Conservation (phyloP, 2,113 vertebrate genomes). For the Polypterus bichir region DNA sequence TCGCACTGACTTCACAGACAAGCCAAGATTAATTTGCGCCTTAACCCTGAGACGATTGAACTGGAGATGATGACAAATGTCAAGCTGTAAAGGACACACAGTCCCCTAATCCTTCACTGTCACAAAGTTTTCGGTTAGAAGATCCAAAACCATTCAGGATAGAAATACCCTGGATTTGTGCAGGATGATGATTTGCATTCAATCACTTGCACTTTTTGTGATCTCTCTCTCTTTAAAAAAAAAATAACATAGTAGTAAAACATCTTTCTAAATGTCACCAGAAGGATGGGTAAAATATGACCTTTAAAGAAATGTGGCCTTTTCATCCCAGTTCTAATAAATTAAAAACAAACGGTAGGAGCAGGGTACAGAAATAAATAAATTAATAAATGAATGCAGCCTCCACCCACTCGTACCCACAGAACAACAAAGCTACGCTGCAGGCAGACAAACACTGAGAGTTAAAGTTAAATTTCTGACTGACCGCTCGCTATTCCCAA, state of each 20-base stretch:
- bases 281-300: conserved; percentile 1
- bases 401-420: too few species aligned
- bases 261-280: conserved; percentile 2
- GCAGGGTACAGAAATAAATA: not conserved
- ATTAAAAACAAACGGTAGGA: not conserved
- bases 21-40: conserved; percentile 38
- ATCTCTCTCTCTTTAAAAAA: not conserved
- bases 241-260: not conserved
- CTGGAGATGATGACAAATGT: conserved; percentile 44
- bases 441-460: too few species aligned
- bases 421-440: too few species aligned
- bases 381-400: too few species aligned
- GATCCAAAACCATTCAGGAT: conserved; percentile 11
- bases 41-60: conserved; percentile 46
- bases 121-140: conserved; percentile 24
- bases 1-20: conserved; percentile 28
- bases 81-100: conserved; percentile 27
- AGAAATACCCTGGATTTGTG: conserved; percentile 14
- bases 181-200: not conserved
- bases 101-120: conserved; percentile 38
- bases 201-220: not conserved
- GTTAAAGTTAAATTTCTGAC: too few species aligned
- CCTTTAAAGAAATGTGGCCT: conserved; percentile 3
- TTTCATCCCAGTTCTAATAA: not conserved
- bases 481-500: too few species aligned